A percentile compares a stretch with the other conserved stretches of the same genome.
Evolutionary conservation across 2,113 vertebrate genomes (phyloP).

Genomic region (Saccopteryx leptura): DNA sequence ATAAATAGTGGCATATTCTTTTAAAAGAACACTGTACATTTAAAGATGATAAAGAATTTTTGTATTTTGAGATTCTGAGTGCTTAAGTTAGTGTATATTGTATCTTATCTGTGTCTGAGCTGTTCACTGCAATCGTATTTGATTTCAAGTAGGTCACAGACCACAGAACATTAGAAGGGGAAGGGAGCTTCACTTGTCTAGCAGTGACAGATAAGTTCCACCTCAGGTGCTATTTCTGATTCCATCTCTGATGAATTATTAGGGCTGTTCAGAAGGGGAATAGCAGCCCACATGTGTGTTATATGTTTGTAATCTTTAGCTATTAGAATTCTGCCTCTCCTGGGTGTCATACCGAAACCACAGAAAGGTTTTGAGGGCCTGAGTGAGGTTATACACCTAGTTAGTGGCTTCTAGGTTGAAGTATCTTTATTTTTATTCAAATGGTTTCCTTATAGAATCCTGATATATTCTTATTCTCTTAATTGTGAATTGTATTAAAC

Average conservation of each 20-base stretch:
- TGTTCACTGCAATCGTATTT: slow-evolving; percentile 49
- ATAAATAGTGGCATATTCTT: slow-evolving; percentile 32
- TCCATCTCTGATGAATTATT: slow-evolving; percentile 3
- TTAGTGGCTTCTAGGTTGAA: slow-evolving; percentile 47
- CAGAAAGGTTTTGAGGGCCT: background rate
- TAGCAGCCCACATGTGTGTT: background rate
- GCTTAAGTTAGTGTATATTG: background rate
- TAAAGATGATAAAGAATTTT: slow-evolving; percentile 37
- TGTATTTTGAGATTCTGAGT: slow-evolving; percentile 42
- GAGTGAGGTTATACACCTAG: background rate
- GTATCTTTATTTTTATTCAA: slow-evolving; percentile 5
- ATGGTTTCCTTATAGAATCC: slow-evolving; percentile 25
- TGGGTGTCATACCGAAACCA: background rate
- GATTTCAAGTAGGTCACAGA: slow-evolving; percentile 65
- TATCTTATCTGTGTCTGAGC: slow-evolving; percentile 17
- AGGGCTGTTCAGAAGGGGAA: background rate
- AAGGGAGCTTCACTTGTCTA: slow-evolving; percentile 48
- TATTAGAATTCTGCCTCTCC: background rate
- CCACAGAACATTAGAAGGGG: slow-evolving; percentile 23
- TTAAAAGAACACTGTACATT: background rate
- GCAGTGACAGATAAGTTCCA: slow-evolving; percentile 47
- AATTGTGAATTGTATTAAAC: slow-evolving; percentile 29
- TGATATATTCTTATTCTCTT: slow-evolving; percentile 42
- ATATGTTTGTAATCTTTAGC: background rate
- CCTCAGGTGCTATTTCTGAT: slow-evolving; percentile 48